phyloP scores from a whole-genome alignment of 2,888 invertebrate genomes.

The Synergus gifuensis region DNA sequence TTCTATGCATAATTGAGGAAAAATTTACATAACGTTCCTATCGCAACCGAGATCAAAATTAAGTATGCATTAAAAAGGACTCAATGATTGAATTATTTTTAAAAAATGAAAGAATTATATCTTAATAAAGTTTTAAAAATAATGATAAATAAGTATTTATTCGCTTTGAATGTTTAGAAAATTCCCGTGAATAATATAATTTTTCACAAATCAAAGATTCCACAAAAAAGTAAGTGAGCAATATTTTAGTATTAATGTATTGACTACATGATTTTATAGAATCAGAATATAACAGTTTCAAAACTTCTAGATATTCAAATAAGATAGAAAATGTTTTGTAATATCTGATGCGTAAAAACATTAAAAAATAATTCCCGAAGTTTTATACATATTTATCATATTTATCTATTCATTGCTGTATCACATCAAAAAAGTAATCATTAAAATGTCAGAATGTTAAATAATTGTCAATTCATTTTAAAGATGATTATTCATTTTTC shows the following conservation, averaged over 20 bases:
- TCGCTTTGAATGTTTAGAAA: not conserved
- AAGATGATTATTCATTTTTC: not conserved
- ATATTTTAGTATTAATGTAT: not conserved
- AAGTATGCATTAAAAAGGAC: not conserved
- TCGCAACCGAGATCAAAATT: not conserved
- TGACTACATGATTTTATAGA: not conserved
- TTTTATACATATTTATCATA: not conserved
- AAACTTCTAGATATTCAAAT: not conserved
- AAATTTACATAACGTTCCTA: not conserved
- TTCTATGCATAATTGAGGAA: slow-evolving; percentile 5
- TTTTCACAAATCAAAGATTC: not conserved
- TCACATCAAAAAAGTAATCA: too few relatives aligned
- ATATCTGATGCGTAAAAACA: not conserved
- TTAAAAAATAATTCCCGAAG: not conserved
- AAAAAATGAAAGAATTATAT: too few relatives aligned
- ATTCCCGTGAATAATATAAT: not conserved
- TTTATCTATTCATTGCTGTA: not conserved
- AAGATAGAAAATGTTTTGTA: not conserved
- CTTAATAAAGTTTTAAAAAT: too few relatives aligned
- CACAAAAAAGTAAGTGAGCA: not conserved
- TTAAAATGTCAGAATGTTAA: too few relatives aligned
- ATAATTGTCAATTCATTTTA: not conserved
- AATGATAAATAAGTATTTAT: not conserved
- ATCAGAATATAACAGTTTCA: not conserved
- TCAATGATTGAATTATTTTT: not conserved